Evolutionary conservation across 1,140 invertebrate genomes (phyloP).

Genomic region (Asobara japonica): DNA sequence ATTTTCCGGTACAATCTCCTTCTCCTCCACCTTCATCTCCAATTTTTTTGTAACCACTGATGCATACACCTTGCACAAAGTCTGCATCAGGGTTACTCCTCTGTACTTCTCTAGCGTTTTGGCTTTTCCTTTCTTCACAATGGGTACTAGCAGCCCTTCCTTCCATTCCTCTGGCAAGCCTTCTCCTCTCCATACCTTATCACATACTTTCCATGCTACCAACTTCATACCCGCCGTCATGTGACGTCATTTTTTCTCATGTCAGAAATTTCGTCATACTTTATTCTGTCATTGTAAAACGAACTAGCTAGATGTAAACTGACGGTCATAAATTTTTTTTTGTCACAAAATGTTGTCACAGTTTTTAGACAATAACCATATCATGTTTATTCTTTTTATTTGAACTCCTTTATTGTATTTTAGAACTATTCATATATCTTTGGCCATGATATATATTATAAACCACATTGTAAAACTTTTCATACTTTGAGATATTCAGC

Average conservation of each 20-base stretch:
- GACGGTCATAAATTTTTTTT: no score
- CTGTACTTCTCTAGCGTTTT: slow-evolving; percentile 41
- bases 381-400: not conserved
- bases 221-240: not conserved
- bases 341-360: no score
- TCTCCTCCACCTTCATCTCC: slow-evolving; percentile 20
- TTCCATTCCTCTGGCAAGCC: slow-evolving; percentile 43
- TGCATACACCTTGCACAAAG: slow-evolving; percentile 25
- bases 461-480: not conserved
- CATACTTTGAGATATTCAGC: not conserved
- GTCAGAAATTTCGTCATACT: no score
- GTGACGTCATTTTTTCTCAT: no score
- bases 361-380: not conserved
- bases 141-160: slow-evolving; percentile 33
- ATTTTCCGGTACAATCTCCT: slow-evolving; percentile 20
- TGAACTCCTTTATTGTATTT: not conserved
- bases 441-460: not conserved
- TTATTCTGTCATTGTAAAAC: no score
- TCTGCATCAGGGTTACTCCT: slow-evolving; percentile 37
- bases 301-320: no score
- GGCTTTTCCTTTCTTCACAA: slow-evolving; percentile 46
- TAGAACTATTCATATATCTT: not conserved
- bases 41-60: slow-evolving; percentile 14
- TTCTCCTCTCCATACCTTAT: slow-evolving; percentile 32
- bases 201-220: not conserved